phyloP scores from a whole-genome alignment of 2,888 invertebrate species.

The Apodemia duryi region DNA sequence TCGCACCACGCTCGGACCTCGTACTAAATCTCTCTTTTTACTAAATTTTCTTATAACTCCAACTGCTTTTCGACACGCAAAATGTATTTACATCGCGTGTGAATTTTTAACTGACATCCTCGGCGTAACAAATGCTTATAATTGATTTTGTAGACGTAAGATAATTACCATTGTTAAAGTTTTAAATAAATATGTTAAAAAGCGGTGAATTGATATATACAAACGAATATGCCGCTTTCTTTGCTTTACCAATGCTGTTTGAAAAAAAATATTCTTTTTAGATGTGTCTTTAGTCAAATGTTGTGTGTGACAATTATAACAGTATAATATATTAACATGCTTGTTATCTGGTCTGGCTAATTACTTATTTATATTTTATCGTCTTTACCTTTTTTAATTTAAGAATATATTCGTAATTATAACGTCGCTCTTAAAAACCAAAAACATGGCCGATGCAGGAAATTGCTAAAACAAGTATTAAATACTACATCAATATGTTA shows the following conservation, averaged over 20 bases:
- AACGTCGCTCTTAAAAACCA: background rate
- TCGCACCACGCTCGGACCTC: constrained; percentile 51
- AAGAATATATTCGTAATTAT: background rate
- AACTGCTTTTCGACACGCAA: constrained; percentile 70
- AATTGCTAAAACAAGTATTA: background rate
- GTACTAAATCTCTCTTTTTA: constrained; percentile 57
- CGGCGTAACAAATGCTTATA: constrained; percentile 42
- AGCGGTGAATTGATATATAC: constrained; percentile 14
- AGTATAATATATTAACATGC: too few relatives aligned
- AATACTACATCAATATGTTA: background rate
- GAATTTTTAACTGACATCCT: constrained; percentile 57
- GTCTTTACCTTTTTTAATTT: too few relatives aligned
- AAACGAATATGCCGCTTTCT: constrained; percentile 19
- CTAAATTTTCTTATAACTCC: constrained; percentile 59
- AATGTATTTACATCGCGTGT: constrained; percentile 63
- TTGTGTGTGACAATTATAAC: background rate
- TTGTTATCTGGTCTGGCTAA: too few relatives aligned
- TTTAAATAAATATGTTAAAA: constrained; percentile 22
- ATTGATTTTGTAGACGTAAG: constrained; percentile 32
- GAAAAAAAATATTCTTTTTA: background rate
- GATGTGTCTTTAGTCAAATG: background rate
- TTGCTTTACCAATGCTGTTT: background rate
- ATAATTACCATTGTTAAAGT: constrained; percentile 27
- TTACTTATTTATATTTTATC: too few relatives aligned
- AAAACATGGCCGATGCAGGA: background rate